Conservation (phyloP, 2,888 invertebrate genomes). For the Aspidapion aeneum region DNA sequence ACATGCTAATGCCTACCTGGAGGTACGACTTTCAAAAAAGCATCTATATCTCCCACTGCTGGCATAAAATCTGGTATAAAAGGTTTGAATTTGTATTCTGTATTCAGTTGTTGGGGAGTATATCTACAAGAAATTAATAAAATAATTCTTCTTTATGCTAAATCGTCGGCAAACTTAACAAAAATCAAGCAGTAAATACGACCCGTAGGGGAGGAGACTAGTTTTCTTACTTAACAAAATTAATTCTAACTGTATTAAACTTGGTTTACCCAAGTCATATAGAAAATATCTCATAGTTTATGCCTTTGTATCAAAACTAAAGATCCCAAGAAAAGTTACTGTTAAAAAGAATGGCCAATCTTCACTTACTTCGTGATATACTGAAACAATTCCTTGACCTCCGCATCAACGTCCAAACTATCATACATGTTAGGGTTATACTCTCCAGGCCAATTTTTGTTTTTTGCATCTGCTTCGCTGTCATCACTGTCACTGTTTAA, state of each 20-base stretch:
- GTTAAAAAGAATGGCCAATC: too few relatives aligned
- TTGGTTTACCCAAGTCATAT: too few relatives aligned
- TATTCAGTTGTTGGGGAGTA: slow-evolving; percentile 86
- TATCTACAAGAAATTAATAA: slow-evolving; percentile 59
- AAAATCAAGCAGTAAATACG: too few relatives aligned
- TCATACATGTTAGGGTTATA: slow-evolving; percentile 86
- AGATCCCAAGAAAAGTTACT: too few relatives aligned
- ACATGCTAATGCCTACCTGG: slow-evolving; percentile 53
- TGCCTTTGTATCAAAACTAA: too few relatives aligned
- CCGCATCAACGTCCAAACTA: slow-evolving; percentile 73
- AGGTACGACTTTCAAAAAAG: slow-evolving; percentile 89
- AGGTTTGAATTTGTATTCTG: slow-evolving; percentile 87
- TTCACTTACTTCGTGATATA: slow-evolving; percentile 85
- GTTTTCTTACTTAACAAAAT: not conserved
- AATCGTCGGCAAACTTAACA: too few relatives aligned
- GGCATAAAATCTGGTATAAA: slow-evolving; percentile 97
- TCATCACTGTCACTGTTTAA: slow-evolving; percentile 34
- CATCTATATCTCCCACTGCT: slow-evolving; percentile 97
- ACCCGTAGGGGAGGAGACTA: not conserved
- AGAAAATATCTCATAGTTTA: too few relatives aligned
- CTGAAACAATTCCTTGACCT: slow-evolving; percentile 89
- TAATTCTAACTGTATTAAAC: not conserved
- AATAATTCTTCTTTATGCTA: too few relatives aligned
- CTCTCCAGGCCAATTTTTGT: slow-evolving; percentile 46
- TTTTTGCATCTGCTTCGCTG: slow-evolving; percentile 39